These are phyloP conservation scores for Acipenser transmontanus DNA, from an alignment of 2,797 vertebrate genomes.

Conservation along the genomic window DNA sequence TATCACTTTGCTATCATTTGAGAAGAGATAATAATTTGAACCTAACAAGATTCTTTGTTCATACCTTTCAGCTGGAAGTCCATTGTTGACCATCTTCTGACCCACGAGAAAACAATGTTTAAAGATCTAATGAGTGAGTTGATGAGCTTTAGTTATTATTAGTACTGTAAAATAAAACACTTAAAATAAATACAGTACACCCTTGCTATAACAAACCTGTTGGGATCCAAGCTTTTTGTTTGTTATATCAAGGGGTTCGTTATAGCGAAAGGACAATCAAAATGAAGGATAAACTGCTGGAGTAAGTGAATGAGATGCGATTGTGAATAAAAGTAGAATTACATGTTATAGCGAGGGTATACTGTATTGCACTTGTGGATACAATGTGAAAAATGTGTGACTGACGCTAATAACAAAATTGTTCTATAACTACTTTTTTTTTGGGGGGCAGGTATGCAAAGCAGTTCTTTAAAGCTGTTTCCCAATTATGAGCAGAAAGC, in stretches of 20 bases:
- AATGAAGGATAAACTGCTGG: too few relatives aligned
- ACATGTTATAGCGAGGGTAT: too few relatives aligned
- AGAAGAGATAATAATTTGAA: too few relatives aligned
- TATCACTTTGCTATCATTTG: too few relatives aligned
- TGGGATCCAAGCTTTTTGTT: too few relatives aligned
- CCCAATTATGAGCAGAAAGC: constrained; percentile 83
- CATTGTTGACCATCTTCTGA: constrained; percentile 91
- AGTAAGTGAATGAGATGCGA: too few relatives aligned
- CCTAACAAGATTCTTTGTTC: constrained; percentile 7
- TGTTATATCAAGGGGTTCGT: too few relatives aligned
- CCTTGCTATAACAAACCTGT: too few relatives aligned
- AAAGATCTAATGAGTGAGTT: constrained; percentile 97
- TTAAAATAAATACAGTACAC: not conserved
- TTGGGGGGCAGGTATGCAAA: constrained; percentile 76
- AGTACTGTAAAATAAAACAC: not conserved
- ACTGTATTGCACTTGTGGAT: not conserved
- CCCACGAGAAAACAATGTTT: constrained; percentile 97
- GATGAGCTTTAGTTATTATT: constrained; percentile 6
- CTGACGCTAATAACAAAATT: not conserved
- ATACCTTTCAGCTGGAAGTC: constrained; percentile 79
- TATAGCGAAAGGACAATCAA: too few relatives aligned
- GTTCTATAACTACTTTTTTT: not conserved
- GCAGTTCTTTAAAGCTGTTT: constrained; percentile 87
- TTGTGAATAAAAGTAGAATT: too few relatives aligned
- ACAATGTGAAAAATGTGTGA: not conserved